Conservation (phyloP, 2,888 invertebrate genomes). For the Drosophila birchii region DNA sequence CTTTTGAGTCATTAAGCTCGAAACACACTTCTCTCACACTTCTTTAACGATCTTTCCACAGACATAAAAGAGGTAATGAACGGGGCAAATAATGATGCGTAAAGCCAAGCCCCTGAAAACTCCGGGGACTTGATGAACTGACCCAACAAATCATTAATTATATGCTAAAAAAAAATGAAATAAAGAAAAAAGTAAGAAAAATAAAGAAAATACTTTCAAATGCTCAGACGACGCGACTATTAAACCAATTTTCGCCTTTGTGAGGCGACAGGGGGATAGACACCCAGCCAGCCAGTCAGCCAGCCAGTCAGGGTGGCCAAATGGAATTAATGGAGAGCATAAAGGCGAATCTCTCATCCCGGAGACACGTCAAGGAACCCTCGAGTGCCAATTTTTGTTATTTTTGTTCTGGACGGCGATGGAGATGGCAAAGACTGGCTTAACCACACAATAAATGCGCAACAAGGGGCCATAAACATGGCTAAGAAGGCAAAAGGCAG, state of each 20-base stretch:
- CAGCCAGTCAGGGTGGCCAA: conserved; percentile 26
- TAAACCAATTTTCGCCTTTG: conserved; percentile 54
- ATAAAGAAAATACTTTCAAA: conserved; percentile 41
- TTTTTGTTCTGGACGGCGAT: conserved; percentile 7
- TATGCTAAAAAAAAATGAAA: conserved; percentile 31
- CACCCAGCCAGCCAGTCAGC: conserved; percentile 10
- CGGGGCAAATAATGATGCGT: conserved; percentile 57
- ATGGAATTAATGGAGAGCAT: conserved; percentile 73
- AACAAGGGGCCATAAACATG: conserved; percentile 63
- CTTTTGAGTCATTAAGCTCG: conserved; percentile 18
- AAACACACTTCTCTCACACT: conserved; percentile 25
- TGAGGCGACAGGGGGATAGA: conserved; percentile 5
- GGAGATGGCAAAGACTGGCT: conserved; percentile 47
- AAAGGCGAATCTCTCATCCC: conserved; percentile 58
- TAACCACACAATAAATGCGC: conserved; percentile 72
- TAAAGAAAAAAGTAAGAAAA: conserved; percentile 15
- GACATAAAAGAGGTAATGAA: conserved; percentile 35
- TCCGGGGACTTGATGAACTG: conserved; percentile 56
- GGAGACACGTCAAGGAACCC: conserved; percentile 73
- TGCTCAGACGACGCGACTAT: conserved; percentile 53
- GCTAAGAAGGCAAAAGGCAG: conserved; percentile 55
- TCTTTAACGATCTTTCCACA: conserved; percentile 16
- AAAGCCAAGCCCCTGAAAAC: conserved; percentile 32
- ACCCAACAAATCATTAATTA: conserved; percentile 67
- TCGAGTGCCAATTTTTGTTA: conserved; percentile 50